Evolutionary conservation across 2,797 vertebrate species (phyloP).

Genomic region (Diglossa cyanea): DNA sequence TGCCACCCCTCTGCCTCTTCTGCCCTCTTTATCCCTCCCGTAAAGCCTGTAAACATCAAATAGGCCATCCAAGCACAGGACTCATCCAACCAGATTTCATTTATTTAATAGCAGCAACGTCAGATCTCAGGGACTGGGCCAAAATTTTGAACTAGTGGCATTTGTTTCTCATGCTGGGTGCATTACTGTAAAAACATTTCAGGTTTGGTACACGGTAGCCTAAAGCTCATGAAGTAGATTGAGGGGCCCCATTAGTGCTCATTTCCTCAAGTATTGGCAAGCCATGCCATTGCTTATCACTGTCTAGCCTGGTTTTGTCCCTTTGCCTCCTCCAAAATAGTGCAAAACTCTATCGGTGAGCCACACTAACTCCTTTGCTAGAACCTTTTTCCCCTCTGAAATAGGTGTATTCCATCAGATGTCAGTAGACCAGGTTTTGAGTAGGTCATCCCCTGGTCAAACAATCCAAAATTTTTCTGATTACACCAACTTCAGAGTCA

Average conservation of each 20-base stretch:
- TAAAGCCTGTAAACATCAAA: background rate
- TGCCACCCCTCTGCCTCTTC: background rate
- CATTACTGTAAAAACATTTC: background rate
- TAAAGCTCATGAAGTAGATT: background rate
- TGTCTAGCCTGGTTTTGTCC: background rate
- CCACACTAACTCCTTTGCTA: no score
- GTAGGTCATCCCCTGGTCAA: background rate
- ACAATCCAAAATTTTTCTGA: background rate
- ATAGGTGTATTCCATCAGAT: background rate
- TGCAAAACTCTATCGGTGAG: fast-evolving
- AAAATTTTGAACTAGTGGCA: fast-evolving
- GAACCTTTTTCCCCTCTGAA: background rate
- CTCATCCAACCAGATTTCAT: background rate
- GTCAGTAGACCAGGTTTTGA: background rate
- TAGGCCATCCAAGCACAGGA: background rate
- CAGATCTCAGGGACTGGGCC: no score
- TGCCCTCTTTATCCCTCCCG: background rate
- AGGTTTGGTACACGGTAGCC: background rate
- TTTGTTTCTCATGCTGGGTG: background rate
- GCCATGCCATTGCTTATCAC: no score
- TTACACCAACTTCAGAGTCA: background rate
- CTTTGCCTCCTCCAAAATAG: background rate
- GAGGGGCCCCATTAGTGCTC: background rate
- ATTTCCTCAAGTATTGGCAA: background rate
- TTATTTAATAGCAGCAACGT: background rate